Evolutionary conservation across 2,113 vertebrate species (phyloP).

Genomic region (Seriola quinqueradiata): DNA sequence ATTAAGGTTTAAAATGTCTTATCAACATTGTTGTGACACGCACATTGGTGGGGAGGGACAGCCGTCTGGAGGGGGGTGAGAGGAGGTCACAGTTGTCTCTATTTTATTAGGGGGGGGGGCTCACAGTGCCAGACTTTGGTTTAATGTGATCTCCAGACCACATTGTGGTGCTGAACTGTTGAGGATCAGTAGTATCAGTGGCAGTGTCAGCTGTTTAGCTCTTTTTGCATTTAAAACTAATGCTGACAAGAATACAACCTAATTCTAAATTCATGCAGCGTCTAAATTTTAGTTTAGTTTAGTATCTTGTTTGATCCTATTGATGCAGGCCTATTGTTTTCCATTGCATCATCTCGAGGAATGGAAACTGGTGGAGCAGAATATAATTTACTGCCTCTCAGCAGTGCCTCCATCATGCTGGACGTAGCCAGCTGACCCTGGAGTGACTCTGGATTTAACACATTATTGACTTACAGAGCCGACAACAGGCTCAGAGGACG

Average conservation of each 20-base stretch:
- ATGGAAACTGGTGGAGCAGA: neutral
- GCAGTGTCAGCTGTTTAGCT: no score
- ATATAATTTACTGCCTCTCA: neutral
- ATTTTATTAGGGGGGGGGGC: no score
- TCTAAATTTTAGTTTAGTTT: neutral
- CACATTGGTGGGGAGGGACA: no score
- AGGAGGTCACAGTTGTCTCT: no score
- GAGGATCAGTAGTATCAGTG: no score
- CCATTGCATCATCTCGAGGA: neutral
- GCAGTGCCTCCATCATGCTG: neutral
- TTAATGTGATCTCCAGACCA: no score
- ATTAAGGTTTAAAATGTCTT: no score
- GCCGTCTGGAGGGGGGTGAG: no score
- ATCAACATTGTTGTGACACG: no score
- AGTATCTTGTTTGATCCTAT: neutral
- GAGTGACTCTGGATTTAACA: conserved; percentile 1
- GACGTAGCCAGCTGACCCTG: neutral
- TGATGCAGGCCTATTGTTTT: neutral
- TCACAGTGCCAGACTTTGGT: no score
- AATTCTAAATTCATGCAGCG: neutral
- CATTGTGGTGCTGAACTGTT: neutral
- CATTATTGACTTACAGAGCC: conserved; percentile 1
- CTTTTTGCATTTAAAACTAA: no score
- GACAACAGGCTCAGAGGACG: neutral
- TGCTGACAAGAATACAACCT: neutral